A percentile compares a stretch with the other conserved stretches of the same genome.
Evolutionary conservation across 2,797 vertebrate species (phyloP).

Genomic region (Meriones psammophilus): DNA sequence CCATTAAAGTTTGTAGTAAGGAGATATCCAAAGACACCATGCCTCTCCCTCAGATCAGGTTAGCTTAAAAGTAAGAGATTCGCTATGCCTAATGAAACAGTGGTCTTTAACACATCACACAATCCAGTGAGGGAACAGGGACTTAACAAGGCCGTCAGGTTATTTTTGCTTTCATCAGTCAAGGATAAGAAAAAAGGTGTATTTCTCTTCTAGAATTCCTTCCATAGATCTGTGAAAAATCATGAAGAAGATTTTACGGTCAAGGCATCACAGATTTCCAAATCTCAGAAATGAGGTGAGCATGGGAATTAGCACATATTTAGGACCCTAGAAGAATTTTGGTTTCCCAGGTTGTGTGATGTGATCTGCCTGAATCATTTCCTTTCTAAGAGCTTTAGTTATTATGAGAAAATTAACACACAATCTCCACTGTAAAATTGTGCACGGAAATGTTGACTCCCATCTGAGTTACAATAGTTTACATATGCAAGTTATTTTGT

Average conservation of each 20-base stretch:
- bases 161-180: neutral
- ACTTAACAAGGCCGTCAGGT: neutral
- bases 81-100: neutral
- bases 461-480: neutral
- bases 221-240: neutral
- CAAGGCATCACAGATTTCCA: neutral
- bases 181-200: neutral
- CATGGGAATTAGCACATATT: neutral
- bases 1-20: neutral
- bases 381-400: slow-evolving; percentile 36
- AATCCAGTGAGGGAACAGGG: neutral
- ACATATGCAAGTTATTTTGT: neutral
- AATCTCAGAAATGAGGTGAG: neutral
- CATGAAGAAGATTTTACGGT: neutral
- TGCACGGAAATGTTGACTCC: neutral
- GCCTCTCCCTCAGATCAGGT: neutral
- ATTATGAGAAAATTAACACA: neutral
- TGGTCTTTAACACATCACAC: neutral
- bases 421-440: neutral
- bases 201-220: neutral
- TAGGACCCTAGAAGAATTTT: neutral
- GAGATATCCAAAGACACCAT: neutral
- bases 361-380: neutral
- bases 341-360: neutral
- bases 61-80: neutral